Base-by-base conservation (phyloP, 2,797 vertebrate species). In the Spinus olivaceus region DNA sequence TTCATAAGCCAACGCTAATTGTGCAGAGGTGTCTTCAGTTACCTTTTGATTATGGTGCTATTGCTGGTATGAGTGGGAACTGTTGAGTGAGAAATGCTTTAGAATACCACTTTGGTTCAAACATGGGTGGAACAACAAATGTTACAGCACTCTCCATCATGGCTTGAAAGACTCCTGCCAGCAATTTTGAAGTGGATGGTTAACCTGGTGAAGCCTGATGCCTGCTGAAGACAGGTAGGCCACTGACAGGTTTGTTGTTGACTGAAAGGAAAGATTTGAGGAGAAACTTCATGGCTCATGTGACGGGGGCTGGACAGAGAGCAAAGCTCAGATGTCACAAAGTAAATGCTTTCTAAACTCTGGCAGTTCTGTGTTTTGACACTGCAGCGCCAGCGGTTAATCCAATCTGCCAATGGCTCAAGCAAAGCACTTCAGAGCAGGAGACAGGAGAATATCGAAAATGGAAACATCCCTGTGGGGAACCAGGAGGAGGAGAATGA, bases 351-450 rank as follows among this genome's bases (percentile, higher is more conserved):
- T 76, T 54, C 71, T 66, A 30, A 91, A 90, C 42, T 39, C 3
- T 79, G 56, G 17, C 25, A 49, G 24, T 74, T 94, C 57, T 95
- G 28, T 95, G 53, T 93, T 91, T 77, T 86, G 96, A 96, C 53
- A 97, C 97, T 97, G 50, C 97, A 98, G 99, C 98, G 99, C 65
- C 99, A 99, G 98, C 98, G 99, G 94, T 97, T 99, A 95, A 99
- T 99, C 92, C 99, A 99, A 23, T 98, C 98, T 1, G 98, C 99
- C 24, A 99, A 99, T 3, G 98, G 99, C 2, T 97, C 99, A 70
- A 98, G 97, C 25, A 98, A 98, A 96, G 98, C 98, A 10, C 97
- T 98, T 65, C 99, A 99, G 32, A 98, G 95, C 18, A 99, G 99
- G 65, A 99, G 98, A 80, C 98, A 98, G 3, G 98, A 99, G 47